These are phyloP conservation scores for Heteromormyrus szaboi DNA, from an alignment of 2,797 vertebrate species.

Conservation along the genomic window DNA sequence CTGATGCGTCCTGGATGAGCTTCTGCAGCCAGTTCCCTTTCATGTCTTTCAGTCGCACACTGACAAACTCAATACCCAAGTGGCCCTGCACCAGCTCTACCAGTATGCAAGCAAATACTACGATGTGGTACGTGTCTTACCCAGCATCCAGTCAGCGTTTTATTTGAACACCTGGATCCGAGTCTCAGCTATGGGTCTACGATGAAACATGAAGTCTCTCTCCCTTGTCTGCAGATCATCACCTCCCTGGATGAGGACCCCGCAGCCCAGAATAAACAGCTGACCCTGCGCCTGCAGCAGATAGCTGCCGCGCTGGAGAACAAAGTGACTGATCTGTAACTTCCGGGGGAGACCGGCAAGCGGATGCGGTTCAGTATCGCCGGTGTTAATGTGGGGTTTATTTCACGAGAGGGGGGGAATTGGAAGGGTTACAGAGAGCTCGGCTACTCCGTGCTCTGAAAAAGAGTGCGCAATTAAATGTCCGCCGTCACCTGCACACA, in stretches of 20 bases:
- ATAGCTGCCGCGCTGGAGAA: constrained; percentile 91
- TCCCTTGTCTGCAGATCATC: constrained; percentile 72
- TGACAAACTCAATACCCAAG: constrained; percentile 86
- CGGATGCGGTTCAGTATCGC: neutral
- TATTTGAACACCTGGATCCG: neutral
- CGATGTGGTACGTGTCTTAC: constrained; percentile 72
- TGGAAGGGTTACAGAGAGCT: neutral
- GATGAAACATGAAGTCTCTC: neutral
- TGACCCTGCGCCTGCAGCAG: constrained; percentile 93
- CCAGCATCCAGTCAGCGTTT: constrained; percentile 23
- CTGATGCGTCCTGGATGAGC: neutral
- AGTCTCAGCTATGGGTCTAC: neutral
- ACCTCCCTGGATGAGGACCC: constrained; percentile 90
- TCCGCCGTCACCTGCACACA: neutral
- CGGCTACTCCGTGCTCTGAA: neutral
- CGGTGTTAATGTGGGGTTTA: constrained; percentile 39
- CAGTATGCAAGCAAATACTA: constrained; percentile 98
- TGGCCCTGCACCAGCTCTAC: constrained; percentile 93
- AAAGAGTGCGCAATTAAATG: neutral
- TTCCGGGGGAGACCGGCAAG: constrained; percentile 22
- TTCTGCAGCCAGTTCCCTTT: neutral
- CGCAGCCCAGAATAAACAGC: constrained; percentile 94
- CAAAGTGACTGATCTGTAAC: constrained; percentile 97
- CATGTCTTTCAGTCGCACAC: constrained; percentile 74
- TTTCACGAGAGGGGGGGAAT: constrained; percentile 31